Base-by-base conservation (phyloP, 2,888 invertebrate species). In the Cacoxenus indagator region DNA sequence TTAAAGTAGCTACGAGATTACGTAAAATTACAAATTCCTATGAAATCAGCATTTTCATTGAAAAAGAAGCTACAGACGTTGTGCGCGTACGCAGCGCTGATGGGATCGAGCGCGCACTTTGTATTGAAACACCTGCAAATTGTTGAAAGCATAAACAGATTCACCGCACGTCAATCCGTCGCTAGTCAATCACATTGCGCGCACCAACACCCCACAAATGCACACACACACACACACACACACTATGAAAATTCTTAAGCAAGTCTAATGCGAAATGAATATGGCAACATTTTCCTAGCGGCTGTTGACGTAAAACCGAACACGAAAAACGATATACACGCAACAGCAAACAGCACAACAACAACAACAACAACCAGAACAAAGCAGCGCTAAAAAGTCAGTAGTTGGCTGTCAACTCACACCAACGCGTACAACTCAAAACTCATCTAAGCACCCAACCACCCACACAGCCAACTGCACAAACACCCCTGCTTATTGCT, bases 81-180 rank as follows among this genome's bases (percentile, higher is more conserved):
- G 55, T 55, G 27, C 26, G 3, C 3, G n/a, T n/a, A n/a, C n/a
- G n/a, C n/a, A n/a, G n/a, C n/a, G n/a, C n/a, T n/a, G n/a, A n/a
- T n/a, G n/a, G n/a, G n/a, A n/a, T n/a, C n/a, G n/a, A n/a, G n/a
- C n/a, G n/a, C n/a, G n/a, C n/a, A n/a, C n/a, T n/a, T n/a, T 55
- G 72, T 67, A 75, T 68, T 72, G 69, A 73, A 81, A 80, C 81
- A 81, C 81, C 81, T 81, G 82, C 81, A 81, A 82, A 81, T 80
- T 77, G 77, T 78, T 75, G 62, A 82, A 82, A 62, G 27, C 82
- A 82, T 77, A 59, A 69, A 74, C 67, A 66, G 65, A 69, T 69
- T 54, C 46, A 64, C 55, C 31, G 54, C 61, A 62, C 61, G 59
- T 31, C 66, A 45, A 57, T 27, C 67, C 17, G 9, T 17, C 51